A percentile compares a stretch with the other conserved stretches of the same genome.
These are phyloP conservation scores for Terebella lapidaria DNA, from an alignment of 2,888 invertebrate genomes.

Conservation along the genomic window DNA sequence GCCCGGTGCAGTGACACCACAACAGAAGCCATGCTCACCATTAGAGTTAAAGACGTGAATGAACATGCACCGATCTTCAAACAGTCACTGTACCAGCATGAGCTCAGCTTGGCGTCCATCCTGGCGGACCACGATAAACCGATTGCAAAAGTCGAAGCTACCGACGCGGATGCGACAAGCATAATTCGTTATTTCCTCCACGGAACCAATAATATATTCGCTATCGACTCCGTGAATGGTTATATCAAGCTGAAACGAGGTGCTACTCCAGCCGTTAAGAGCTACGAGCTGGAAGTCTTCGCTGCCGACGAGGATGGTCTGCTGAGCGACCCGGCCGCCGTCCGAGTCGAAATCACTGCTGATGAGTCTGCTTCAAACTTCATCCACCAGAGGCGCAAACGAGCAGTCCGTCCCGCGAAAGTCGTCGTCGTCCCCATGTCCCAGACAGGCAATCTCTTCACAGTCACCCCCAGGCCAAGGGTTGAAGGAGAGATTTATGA, in stretches of 20 bases:
- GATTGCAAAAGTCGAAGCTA: not conserved
- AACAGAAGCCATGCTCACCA: not conserved
- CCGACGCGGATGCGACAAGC: not conserved
- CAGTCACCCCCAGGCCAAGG: not conserved
- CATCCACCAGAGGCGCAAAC: not conserved
- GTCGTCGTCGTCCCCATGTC: not conserved
- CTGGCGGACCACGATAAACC: not conserved
- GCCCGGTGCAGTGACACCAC: not conserved
- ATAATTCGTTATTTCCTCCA: not conserved
- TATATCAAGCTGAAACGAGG: not conserved
- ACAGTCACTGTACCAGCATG: not conserved
- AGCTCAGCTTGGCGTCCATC: no score
- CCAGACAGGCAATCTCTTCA: not conserved
- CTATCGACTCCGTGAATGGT: not conserved
- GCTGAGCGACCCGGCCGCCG: not conserved
- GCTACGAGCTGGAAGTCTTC: not conserved
- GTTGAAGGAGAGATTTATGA: not conserved
- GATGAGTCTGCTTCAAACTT: not conserved
- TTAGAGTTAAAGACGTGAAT: not conserved
- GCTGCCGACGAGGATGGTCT: not conserved
- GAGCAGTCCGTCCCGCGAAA: not conserved
- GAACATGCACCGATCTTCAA: not conserved
- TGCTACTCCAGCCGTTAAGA: not conserved
- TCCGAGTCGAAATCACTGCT: not conserved
- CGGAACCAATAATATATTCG: not conserved